Evolutionary conservation across 2,888 invertebrate species (phyloP), one percentile per base, ranked within the genome.

Genomic region (Caenorhabditis zanzibari): DNA sequence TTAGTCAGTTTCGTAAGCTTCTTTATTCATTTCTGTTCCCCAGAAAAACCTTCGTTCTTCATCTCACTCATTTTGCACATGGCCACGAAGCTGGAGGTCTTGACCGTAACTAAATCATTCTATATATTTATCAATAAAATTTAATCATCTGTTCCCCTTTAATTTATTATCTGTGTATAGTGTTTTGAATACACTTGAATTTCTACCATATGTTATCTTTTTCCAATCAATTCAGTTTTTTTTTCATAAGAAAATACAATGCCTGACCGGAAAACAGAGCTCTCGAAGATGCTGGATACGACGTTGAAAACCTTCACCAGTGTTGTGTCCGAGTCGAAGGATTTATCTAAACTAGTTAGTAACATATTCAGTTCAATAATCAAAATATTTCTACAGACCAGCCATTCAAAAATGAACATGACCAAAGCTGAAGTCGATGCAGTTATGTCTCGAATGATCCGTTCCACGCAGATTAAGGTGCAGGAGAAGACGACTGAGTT

Each of bases 31-130:
- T 26, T 38, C 44, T 6, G 0, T 10, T 26, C 71, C 71, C 14
- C 77, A 79, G 80, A 4, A 71, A 72, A 38, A 66, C 76, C 2
- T 82, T 82, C 52, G 76, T 72, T 28, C 71, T 82, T 41, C 82
- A 82, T 44, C 41, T 82, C 16, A 72, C 71, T 0, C 76, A 76
- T 58, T 82, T 72, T 38, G 76, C 76, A n/a, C 82, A 82, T 19
- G 72, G 64, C 9, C 49, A 32, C 6, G 19, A 41, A 16, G 14
- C 14, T 12, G 5, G 2, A 4, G 12, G 7, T n/a, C 16, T 35
- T n/a, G 9, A 1, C 3, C 2, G 0, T 22, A 66, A 32, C 22
- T 66, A 35, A 12, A 10, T 44, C n/a, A 7, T 38, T 22, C 0
- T 28, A 7, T 44, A 9, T 26, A 4, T 38, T 24, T 22, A 14